Evolutionary conservation across 1,140 invertebrate species (phyloP).

Genomic region (Pseudomyrmex pallidus): DNA sequence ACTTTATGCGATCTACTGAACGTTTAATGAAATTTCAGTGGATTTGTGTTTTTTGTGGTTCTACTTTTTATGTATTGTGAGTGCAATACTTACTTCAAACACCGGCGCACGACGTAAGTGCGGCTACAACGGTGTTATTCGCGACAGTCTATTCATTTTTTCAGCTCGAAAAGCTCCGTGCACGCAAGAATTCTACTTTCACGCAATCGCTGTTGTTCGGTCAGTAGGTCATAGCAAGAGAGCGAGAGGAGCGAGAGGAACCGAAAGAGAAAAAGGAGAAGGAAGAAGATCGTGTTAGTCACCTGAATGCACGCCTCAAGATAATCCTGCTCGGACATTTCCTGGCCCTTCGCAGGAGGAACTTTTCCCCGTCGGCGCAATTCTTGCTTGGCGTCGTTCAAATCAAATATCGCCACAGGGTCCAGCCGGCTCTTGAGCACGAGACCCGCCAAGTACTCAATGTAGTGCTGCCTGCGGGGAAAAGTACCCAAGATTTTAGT

Average conservation of each 20-base stretch:
- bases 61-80: too few species aligned
- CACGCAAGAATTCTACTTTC: slow-evolving; percentile 64
- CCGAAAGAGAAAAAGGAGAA: background rate
- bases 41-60: too few species aligned
- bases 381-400: slow-evolving; percentile 94
- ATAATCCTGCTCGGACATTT: slow-evolving; percentile 85
- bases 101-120: background rate
- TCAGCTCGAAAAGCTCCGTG: slow-evolving; percentile 51
- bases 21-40: too few species aligned
- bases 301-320: slow-evolving; percentile 84
- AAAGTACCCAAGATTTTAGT: slow-evolving; percentile 81
- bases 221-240: slow-evolving; percentile 55
- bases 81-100: background rate
- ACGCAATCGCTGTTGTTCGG: slow-evolving; percentile 67
- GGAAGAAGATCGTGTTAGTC: slow-evolving; percentile 71
- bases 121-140: slow-evolving; percentile 18
- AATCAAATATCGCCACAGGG: slow-evolving; percentile 94
- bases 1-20: too few species aligned
- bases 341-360: slow-evolving; percentile 87
- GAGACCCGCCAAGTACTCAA: slow-evolving; percentile 96
- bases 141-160: slow-evolving; percentile 30
- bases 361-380: slow-evolving; percentile 92
- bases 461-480: slow-evolving; percentile 94
- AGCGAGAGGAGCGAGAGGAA: background rate
- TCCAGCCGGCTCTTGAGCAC: slow-evolving; percentile 93